Evolutionary conservation across 2,888 invertebrate genomes (phyloP).

Genomic region (Tribolium freemani): DNA sequence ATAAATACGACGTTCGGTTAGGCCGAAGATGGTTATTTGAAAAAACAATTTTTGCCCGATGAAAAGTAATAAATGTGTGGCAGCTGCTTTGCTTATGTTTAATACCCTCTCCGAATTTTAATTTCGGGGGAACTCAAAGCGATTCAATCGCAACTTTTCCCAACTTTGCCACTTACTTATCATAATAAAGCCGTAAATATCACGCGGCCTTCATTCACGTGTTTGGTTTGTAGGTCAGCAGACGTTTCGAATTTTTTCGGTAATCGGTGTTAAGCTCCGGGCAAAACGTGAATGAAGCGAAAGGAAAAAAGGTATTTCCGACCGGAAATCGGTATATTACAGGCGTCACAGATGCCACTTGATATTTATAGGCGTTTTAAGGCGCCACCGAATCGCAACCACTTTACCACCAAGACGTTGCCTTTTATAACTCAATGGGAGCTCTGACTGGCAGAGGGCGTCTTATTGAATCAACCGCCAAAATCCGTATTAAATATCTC

Average conservation of each 20-base stretch:
- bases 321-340: constrained; percentile 55
- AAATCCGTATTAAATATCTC: constrained; percentile 30
- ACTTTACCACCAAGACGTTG: constrained; percentile 42
- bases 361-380: constrained; percentile 56
- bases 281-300: constrained; percentile 32
- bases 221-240: background rate
- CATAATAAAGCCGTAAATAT: background rate
- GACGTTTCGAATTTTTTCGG: background rate
- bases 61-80: background rate
- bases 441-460: background rate
- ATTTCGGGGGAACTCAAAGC: background rate
- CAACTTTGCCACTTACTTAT: background rate
- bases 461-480: constrained; percentile 29
- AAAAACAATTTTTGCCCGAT: too few species aligned
- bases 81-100: background rate
- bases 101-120: background rate
- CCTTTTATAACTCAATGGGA: constrained; percentile 41
- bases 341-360: constrained; percentile 57
- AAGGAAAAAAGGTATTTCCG: constrained; percentile 46
- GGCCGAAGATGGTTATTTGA: too few species aligned
- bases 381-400: constrained; percentile 46
- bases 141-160: background rate
- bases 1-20: too few species aligned
- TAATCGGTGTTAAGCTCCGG: background rate
- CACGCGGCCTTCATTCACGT: background rate